Percentiles rank a stretch among this genome's conserved stretches.
Evolutionary conservation across 2,797 vertebrate genomes (phyloP).

Genomic region (Picus viridis): DNA sequence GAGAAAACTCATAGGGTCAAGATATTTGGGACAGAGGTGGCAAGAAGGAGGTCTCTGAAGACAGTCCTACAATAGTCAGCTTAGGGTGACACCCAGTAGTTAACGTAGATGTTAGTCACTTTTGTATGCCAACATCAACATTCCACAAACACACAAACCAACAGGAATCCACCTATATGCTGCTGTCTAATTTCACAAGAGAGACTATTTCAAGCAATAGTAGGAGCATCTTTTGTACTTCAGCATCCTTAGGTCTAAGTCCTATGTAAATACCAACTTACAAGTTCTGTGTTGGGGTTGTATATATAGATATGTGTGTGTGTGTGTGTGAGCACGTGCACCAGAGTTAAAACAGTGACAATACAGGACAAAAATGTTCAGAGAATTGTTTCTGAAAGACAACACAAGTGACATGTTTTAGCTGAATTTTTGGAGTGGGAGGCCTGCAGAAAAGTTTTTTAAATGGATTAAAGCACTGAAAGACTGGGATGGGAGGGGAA

Average conservation of each 20-base stretch:
- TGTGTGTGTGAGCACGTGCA: not conserved
- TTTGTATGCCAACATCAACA: not conserved
- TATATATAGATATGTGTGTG: no score
- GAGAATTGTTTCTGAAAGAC: not conserved
- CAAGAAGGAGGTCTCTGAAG: not conserved
- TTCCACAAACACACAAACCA: not conserved
- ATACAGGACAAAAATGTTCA: not conserved
- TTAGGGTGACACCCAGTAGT: not conserved
- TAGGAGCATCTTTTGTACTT: not conserved
- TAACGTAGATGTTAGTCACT: not conserved
- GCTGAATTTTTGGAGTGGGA: not conserved
- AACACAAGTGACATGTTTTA: not conserved
- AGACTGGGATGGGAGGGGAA: not conserved
- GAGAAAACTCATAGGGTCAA: not conserved
- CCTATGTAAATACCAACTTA: not conserved
- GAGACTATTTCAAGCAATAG: not conserved
- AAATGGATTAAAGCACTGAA: constrained; percentile 20
- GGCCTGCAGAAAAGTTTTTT: not conserved
- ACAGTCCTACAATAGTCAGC: not conserved
- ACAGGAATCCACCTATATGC: not conserved
- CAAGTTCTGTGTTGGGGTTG: not conserved
- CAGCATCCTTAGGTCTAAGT: not conserved
- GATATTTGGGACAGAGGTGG: not conserved
- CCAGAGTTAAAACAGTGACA: not conserved
- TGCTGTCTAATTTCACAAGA: not conserved